Evolutionary conservation across 2,797 vertebrate genomes (phyloP), one percentile per base, ranked within the genome.

Genomic region (Sebastes itinus): DNA sequence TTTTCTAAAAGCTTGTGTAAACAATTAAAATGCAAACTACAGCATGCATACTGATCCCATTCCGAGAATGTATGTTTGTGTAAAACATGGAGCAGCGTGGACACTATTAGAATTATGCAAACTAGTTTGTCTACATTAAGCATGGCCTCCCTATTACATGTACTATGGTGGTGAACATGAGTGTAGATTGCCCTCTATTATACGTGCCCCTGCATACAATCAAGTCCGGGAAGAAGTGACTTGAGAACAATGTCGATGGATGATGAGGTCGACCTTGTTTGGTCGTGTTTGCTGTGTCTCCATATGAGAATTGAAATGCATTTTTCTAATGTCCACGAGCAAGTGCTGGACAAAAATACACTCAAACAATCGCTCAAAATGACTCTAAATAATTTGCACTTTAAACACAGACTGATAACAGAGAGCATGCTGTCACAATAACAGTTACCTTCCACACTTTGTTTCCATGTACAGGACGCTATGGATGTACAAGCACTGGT

Each of bases 21-120:
- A 83, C 65, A 68, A 79, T 46, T 63, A 32, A 79, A 32, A 84
- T 72, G 73, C 56, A 70, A 65, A 81, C 77, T 55, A 52, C 54
- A 27, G 16, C 55, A 66, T 54, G 22, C 60, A 42, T 52, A 68
- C 9, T 14, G 52, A 79, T 69, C 6, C 46, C 30, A 13, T 22
- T 60, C 46, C 35, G 16, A 58, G 16, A 80, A 73, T 22, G 70
- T 11, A 14, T 72, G 33, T 28, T 22, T 79, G 56, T 79, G 22
- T 76, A 68, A 70, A 84, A 54, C 33, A 68, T 6, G 23, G 23
- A 66, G 68, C 22, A 23, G 13, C 49, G 22, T n/a, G 9, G 49
- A 62, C 33, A 28, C 16, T 62, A 70, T 83, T 49, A 55, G 28
- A 22, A 73, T 77, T 69, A 46, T 46, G 25, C 3, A 63, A 55